Conservation (phyloP, 2,888 invertebrate genomes). For the Drosophila setosimentum region DNA sequence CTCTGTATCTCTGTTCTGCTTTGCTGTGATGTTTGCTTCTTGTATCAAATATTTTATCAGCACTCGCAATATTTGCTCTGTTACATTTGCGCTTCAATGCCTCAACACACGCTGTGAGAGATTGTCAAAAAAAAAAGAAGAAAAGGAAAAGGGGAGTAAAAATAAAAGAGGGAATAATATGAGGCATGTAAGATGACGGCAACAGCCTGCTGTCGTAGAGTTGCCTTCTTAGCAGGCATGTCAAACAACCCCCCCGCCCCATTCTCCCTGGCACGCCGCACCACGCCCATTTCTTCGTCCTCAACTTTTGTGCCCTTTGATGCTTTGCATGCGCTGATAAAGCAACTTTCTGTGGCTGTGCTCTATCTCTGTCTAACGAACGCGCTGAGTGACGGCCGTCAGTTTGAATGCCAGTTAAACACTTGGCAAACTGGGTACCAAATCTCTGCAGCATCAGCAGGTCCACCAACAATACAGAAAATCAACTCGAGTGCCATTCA, state of each 20-base stretch:
- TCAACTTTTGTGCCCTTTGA: background rate
- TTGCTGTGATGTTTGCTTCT: constrained; percentile 4
- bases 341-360: constrained; percentile 17
- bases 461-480: background rate
- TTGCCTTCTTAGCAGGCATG: constrained; percentile 19
- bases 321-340: constrained; percentile 36
- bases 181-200: constrained; percentile 16
- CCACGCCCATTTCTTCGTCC: background rate
- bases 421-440: constrained; percentile 22
- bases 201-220: constrained; percentile 12
- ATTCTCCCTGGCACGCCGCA: no score
- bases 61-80: constrained; percentile 44
- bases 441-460: constrained; percentile 27
- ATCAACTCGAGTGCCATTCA: constrained; percentile 26
- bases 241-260: background rate
- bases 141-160: background rate
- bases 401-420: constrained; percentile 33
- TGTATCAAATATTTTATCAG: constrained; percentile 53
- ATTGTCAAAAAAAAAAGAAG: constrained; percentile 21
- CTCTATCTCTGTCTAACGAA: constrained; percentile 13
- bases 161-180: constrained; percentile 20
- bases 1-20: background rate
- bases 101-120: constrained; percentile 23
- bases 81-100: constrained; percentile 41
- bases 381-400: constrained; percentile 4